Conservation (phyloP, 2,113 vertebrate genomes). For the Notothenia rossii region DNA sequence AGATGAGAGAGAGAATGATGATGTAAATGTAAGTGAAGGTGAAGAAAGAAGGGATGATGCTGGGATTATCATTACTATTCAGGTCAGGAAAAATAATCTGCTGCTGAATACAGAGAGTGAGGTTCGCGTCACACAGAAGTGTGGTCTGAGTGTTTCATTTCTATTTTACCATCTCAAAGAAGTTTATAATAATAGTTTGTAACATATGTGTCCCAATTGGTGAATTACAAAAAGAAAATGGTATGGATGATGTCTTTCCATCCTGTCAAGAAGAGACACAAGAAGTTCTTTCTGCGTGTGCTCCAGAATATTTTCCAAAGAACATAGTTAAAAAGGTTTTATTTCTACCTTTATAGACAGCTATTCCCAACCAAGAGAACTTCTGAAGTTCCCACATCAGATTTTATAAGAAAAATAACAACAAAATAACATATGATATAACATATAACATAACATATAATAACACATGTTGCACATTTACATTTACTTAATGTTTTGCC, state of each 20-base stretch:
- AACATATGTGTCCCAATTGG: constrained; percentile 10
- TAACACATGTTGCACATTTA: neutral
- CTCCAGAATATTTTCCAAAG: neutral
- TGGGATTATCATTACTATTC: neutral
- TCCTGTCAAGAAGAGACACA: constrained; percentile 3
- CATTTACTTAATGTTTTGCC: neutral
- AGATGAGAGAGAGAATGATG: neutral
- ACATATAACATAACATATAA: too few relatives aligned
- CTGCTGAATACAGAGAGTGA: neutral
- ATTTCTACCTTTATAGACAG: neutral
- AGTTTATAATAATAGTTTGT: neutral
- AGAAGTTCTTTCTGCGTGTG: neutral
- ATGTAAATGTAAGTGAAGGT: constrained; percentile 1
- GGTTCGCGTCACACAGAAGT: neutral
- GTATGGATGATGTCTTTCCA: constrained; percentile 20
- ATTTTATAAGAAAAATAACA: too few relatives aligned
- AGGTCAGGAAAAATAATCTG: constrained; percentile 5
- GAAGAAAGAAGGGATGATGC: constrained; percentile 16
- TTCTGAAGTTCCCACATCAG: too few relatives aligned
- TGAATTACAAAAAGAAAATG: neutral
- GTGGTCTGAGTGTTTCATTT: constrained; percentile 7
- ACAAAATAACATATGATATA: neutral
- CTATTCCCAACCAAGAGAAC: too few relatives aligned
- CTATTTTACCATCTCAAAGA: neutral
- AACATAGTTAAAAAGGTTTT: neutral